Percentiles rank a stretch among this genome's conserved stretches.
phyloP scores from a whole-genome alignment of 2,888 invertebrate species.

The Schizotus pectinicornis region DNA sequence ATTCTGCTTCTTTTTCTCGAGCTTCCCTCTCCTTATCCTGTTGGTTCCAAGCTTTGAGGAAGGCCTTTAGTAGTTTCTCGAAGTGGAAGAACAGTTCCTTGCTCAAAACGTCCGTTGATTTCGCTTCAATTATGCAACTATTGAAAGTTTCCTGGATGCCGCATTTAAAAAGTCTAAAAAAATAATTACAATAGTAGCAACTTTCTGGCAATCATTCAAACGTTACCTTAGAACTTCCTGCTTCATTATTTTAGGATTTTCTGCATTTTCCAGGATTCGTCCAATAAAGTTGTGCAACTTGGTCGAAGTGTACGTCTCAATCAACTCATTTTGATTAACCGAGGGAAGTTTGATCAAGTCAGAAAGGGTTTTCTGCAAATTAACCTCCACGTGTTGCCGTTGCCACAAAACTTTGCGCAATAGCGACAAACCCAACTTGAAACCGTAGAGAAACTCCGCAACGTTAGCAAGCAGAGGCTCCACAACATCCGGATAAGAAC shows the following conservation, averaged over 20 bases:
- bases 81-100: constrained; percentile 54
- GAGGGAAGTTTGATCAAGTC: constrained; percentile 64
- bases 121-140: constrained; percentile 64
- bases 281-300: constrained; percentile 44
- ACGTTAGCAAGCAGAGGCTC: constrained; percentile 74
- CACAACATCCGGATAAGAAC: constrained; percentile 80
- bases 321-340: constrained; percentile 53
- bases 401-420: constrained; percentile 59
- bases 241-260: constrained; percentile 26
- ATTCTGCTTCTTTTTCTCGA: constrained; percentile 76
- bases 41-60: constrained; percentile 77
- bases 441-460: constrained; percentile 70
- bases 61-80: constrained; percentile 63
- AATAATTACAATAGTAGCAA: not conserved
- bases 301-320: constrained; percentile 58
- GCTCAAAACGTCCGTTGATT: constrained; percentile 38
- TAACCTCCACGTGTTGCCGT: constrained; percentile 31
- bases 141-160: constrained; percentile 74
- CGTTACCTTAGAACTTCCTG: constrained; percentile 63
- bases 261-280: constrained; percentile 34
- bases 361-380: constrained; percentile 52
- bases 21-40: constrained; percentile 73
- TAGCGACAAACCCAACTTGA: constrained; percentile 64
- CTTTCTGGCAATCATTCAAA: constrained; percentile 41
- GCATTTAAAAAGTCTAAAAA: constrained; percentile 68